Evolutionary conservation across 2,113 vertebrate species (phyloP).

Genomic region (Chaetodon auriga): DNA sequence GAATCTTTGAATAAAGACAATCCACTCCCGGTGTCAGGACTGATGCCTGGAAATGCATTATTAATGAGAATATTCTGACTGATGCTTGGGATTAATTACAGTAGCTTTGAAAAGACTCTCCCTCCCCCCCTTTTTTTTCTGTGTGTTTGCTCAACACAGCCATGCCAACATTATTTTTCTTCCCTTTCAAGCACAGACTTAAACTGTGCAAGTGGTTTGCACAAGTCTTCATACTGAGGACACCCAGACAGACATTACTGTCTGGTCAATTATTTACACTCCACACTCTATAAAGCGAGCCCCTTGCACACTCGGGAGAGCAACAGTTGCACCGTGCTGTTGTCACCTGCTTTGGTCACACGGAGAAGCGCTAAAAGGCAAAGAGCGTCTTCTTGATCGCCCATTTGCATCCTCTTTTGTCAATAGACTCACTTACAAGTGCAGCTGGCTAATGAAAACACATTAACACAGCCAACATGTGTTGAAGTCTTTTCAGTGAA

Average conservation of each 20-base stretch:
- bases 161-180: conserved; percentile 18
- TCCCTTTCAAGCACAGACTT: conserved; percentile 23
- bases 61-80: conserved; percentile 73
- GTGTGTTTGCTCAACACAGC: conserved; percentile 10
- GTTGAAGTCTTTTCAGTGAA: background rate
- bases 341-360: conserved; percentile 48
- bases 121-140: background rate
- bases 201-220: conserved; percentile 32
- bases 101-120: conserved; percentile 46
- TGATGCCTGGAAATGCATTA: conserved; percentile 76
- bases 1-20: conserved; percentile 70
- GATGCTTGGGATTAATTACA: conserved; percentile 78
- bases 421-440: conserved; percentile 9
- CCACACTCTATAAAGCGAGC: background rate
- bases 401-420: conserved; percentile 44
- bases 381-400: conserved; percentile 16
- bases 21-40: conserved; percentile 60
- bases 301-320: background rate
- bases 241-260: conserved; percentile 2
- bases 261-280: conserved; percentile 34
- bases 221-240: conserved; percentile 7
- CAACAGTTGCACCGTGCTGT: conserved; percentile 22
- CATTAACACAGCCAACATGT: background rate
- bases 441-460: conserved; percentile 46
- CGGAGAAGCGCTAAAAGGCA: conserved; percentile 15